phyloP scores from a whole-genome alignment of 2,113 vertebrate species.

The Prunella himalayana region DNA sequence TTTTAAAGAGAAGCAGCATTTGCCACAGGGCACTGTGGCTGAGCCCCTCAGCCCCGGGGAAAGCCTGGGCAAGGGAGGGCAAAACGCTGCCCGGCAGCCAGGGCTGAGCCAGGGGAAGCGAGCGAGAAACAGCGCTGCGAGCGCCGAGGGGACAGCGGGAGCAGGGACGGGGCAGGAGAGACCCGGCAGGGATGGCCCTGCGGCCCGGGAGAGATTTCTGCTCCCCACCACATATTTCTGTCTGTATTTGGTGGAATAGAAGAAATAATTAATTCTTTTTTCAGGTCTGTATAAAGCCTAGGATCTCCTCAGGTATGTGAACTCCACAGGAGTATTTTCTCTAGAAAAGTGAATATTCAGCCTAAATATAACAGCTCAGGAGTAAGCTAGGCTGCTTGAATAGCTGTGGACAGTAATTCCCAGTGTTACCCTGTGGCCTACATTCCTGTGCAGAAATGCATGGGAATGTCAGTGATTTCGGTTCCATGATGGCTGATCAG shows the following conservation, averaged over 20 bases:
- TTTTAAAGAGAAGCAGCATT: not conserved
- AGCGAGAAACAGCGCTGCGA: not conserved
- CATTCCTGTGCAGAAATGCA: not conserved
- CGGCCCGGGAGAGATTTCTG: fast-evolving
- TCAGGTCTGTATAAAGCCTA: not conserved
- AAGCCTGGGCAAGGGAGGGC: not conserved
- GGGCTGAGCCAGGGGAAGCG: not conserved
- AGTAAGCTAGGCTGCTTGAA: not conserved
- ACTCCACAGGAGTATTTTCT: not conserved
- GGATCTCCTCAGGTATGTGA: not conserved
- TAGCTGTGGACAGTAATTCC: not conserved
- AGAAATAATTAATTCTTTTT: not conserved
- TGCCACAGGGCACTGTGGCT: not conserved
- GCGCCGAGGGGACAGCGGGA: not conserved
- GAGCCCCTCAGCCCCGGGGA: not conserved
- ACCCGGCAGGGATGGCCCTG: fast-evolving
- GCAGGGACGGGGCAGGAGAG: not conserved
- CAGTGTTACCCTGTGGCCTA: not conserved
- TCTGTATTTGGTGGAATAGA: not conserved
- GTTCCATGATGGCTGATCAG: not conserved
- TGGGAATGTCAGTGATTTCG: not conserved
- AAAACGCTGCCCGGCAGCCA: not conserved
- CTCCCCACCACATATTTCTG: fast-evolving
- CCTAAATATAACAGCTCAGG: not conserved
- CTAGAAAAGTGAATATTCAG: not conserved